Evolutionary conservation across 1,140 invertebrate species (phyloP).

Genomic region (Magallana angulata): DNA sequence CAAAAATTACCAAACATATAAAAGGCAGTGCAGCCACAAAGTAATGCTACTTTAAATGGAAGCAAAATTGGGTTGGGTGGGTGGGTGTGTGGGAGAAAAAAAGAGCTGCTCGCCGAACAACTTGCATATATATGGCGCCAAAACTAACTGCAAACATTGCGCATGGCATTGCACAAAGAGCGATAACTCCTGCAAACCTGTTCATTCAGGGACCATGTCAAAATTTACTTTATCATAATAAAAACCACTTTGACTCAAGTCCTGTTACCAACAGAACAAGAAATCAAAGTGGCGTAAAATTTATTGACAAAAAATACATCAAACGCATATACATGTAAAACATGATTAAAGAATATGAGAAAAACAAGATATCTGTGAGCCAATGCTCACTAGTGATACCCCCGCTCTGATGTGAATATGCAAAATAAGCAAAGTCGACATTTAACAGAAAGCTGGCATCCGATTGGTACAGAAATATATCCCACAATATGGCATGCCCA

Average conservation of each 20-base stretch:
- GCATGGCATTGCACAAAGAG: not conserved
- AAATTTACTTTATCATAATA: conserved; percentile 21
- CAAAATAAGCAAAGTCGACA: no score
- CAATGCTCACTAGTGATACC: no score
- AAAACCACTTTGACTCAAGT: conserved; percentile 28
- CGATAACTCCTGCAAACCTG: not conserved
- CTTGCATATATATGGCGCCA: not conserved
- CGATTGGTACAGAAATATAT: no score
- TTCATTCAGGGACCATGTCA: not conserved
- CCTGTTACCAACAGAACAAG: not conserved
- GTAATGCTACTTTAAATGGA: conserved; percentile 14
- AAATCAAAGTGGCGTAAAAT: conserved; percentile 4
- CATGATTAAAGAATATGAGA: not conserved
- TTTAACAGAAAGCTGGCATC: no score
- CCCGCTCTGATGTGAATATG: no score
- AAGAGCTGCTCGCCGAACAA: not conserved
- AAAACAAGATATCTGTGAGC: no score
- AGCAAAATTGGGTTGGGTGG: not conserved
- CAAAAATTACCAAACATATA: not conserved
- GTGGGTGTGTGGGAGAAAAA: not conserved
- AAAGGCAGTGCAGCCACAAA: not conserved
- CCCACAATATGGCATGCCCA: no score
- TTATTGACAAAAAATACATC: not conserved
- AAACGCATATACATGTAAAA: not conserved
- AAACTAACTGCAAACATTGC: not conserved